Conservation (phyloP, 2,113 vertebrate genomes). For the Sigmodon hispidus region DNA sequence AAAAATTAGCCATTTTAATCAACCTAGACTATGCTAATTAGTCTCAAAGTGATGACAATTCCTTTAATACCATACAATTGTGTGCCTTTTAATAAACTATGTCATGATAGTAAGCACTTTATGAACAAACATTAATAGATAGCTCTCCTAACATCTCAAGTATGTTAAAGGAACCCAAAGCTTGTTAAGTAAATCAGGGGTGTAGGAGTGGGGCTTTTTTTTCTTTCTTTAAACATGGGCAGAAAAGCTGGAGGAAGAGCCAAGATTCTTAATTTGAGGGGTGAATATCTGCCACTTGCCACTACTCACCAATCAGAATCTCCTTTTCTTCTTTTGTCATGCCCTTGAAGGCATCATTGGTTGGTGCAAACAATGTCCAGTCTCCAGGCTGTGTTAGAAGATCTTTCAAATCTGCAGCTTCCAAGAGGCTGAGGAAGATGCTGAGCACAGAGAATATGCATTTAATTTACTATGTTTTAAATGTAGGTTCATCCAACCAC, state of each 20-base stretch:
- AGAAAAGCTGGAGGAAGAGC: neutral
- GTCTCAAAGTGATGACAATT: slow-evolving; percentile 18
- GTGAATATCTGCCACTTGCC: neutral
- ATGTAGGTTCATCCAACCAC: neutral
- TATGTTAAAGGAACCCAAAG: neutral
- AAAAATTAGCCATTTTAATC: neutral
- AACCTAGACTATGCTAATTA: neutral
- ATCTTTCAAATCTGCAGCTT: slow-evolving; percentile 93
- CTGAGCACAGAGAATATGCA: slow-evolving; percentile 78
- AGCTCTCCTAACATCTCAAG: neutral
- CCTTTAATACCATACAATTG: neutral
- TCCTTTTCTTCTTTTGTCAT: slow-evolving; percentile 89
- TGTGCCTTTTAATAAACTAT: neutral
- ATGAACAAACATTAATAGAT: neutral
- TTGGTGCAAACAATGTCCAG: slow-evolving; percentile 96
- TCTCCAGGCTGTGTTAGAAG: slow-evolving; percentile 90
- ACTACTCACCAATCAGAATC: slow-evolving; percentile 89
- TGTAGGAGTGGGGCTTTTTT: neutral
- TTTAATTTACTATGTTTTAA: neutral
- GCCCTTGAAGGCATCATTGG: slow-evolving; percentile 93
- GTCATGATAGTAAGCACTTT: neutral
- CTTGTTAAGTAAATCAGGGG: neutral
- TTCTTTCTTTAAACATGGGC: neutral
- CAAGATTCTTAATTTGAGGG: neutral
- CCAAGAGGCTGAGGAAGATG: slow-evolving; percentile 93